These are phyloP conservation scores for Hemithea aestivaria DNA, from an alignment of 2,888 invertebrate genomes.

Conservation along the genomic window DNA sequence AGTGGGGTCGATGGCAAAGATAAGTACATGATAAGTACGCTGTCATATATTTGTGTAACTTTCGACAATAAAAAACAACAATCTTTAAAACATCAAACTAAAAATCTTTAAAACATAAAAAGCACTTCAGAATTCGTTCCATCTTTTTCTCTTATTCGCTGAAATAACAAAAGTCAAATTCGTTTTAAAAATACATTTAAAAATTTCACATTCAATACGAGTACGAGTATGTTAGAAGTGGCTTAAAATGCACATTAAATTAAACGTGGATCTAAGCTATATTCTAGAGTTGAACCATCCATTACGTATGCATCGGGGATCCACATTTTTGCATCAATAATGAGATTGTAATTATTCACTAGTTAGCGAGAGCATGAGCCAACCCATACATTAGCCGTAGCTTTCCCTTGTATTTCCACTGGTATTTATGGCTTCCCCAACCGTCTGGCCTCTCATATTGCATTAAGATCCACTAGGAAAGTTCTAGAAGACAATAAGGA, in stretches of 20 bases:
- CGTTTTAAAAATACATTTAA: constrained; percentile 3
- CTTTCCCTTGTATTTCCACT: constrained; percentile 95
- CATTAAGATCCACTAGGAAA: constrained; percentile 81
- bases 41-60: no score
- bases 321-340: constrained; percentile 75
- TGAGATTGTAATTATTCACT: constrained; percentile 75
- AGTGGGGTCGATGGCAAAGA: no score
- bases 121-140: no score
- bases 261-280: constrained; percentile 5
- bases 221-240: neutral
- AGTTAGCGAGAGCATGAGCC: constrained; percentile 66
- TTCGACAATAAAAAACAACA: no score
- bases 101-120: no score
- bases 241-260: constrained; percentile 12
- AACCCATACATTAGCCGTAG: constrained; percentile 77
- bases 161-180: neutral
- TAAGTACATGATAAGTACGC: no score
- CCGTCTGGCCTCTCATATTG: constrained; percentile 86
- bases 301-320: constrained; percentile 68
- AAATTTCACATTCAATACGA: constrained; percentile 6
- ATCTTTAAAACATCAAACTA: no score
- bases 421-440: constrained; percentile 95
- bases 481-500: constrained; percentile 77
- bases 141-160: no score
- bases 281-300: constrained; percentile 37